Percentiles rank a stretch among this genome's conserved stretches.
Evolutionary conservation across 2,888 invertebrate species (phyloP).

Genomic region (Schrankia costaestrigalis): DNA sequence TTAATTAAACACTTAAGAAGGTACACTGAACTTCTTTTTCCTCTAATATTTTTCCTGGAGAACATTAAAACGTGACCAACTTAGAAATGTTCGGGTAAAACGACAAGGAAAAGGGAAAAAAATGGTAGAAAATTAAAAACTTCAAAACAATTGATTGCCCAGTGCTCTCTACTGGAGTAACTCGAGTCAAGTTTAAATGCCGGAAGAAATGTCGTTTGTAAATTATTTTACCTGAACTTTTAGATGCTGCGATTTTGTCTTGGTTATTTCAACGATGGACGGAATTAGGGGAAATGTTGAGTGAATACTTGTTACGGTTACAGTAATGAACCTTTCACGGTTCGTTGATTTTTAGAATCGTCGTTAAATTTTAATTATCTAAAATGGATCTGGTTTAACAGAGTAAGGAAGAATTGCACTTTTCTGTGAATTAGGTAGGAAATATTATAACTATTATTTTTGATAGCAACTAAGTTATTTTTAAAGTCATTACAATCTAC

Average conservation of each 20-base stretch:
- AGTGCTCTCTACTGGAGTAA: slow-evolving; percentile 17
- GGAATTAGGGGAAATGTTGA: neutral
- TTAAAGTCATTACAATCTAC: no score
- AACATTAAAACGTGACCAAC: slow-evolving; percentile 36
- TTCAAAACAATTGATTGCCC: slow-evolving; percentile 32
- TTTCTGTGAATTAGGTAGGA: no score
- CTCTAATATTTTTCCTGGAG: slow-evolving; percentile 19
- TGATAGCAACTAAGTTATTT: no score
- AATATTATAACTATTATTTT: no score
- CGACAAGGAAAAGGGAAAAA: slow-evolving; percentile 7
- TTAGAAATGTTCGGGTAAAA: slow-evolving; percentile 18
- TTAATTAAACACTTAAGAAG: slow-evolving; percentile 29
- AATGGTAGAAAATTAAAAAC: slow-evolving; percentile 30
- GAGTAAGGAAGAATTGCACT: no score
- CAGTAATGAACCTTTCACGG: no score
- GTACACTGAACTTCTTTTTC: slow-evolving; percentile 15
- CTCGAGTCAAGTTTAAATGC: slow-evolving; percentile 15
- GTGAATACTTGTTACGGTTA: neutral
- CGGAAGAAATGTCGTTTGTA: slow-evolving; percentile 13
- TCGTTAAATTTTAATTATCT: no score
- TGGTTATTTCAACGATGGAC: neutral
- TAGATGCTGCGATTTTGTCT: slow-evolving; percentile 5
- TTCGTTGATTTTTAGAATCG: no score
- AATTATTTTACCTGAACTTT: slow-evolving; percentile 20
- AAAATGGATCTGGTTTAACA: no score